Percentiles rank a stretch among this genome's conserved stretches.
Conservation (phyloP, 2,888 invertebrate genomes). For the Caenorhabditis wallacei region DNA sequence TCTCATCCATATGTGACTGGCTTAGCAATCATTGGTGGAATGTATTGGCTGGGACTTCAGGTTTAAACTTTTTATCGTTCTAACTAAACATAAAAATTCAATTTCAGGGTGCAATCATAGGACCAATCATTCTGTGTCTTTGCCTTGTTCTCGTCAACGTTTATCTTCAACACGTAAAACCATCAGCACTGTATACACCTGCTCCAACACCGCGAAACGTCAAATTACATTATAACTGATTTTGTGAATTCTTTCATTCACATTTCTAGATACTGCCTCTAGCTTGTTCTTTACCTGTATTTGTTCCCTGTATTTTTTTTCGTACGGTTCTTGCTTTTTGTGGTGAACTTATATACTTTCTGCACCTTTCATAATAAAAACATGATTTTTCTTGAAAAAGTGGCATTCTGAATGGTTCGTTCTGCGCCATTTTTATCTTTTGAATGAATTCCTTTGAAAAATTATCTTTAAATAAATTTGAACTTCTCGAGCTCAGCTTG, state of each 20-base stretch:
- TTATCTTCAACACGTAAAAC: conserved; percentile 78
- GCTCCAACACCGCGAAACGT: conserved; percentile 42
- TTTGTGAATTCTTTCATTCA: background rate
- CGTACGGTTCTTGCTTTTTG: conserved; percentile 26
- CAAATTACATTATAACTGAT: conserved; percentile 17
- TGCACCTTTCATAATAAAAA: conserved; percentile 35
- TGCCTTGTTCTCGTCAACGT: conserved; percentile 93
- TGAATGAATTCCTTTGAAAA: no score
- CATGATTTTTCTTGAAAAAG: no score
- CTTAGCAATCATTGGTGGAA: conserved; percentile 96
- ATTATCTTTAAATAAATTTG: no score
- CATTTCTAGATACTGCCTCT: conserved; percentile 18
- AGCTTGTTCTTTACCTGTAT: background rate
- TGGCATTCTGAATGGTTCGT: no score
- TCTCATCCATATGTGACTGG: conserved; percentile 98
- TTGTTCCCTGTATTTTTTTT: conserved; percentile 8
- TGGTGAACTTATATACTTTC: conserved; percentile 24
- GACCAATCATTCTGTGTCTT: conserved; percentile 94
- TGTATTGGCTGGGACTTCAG: conserved; percentile 95
- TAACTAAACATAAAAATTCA: background rate
- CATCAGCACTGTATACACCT: conserved; percentile 51
- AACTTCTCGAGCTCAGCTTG: no score
- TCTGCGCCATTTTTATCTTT: no score
- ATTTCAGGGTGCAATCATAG: conserved; percentile 93
- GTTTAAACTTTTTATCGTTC: conserved; percentile 10